A percentile compares a stretch with the other conserved stretches of the same genome.
Evolutionary conservation across 2,888 invertebrate genomes (phyloP).

Genomic region (Athripsodes cinereus): DNA sequence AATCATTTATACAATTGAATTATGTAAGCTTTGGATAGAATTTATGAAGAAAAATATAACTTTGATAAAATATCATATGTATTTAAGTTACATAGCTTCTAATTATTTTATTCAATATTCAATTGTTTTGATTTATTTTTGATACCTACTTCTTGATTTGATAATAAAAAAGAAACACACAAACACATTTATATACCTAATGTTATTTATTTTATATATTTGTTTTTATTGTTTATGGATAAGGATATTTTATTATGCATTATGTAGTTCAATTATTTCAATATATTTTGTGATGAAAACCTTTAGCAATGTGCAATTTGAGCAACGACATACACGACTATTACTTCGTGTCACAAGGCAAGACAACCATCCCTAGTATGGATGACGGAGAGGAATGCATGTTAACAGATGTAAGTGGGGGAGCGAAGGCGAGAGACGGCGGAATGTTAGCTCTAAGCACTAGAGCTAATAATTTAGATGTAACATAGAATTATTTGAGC

Average conservation of each 20-base stretch:
- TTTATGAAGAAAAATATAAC: too few species aligned
- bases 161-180: not conserved
- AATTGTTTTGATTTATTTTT: not conserved
- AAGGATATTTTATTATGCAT: not conserved
- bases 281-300: conserved; percentile 25
- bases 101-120: too few species aligned
- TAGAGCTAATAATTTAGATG: conserved; percentile 11
- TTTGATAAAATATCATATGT: too few species aligned
- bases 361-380: conserved; percentile 83
- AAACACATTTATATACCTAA: too few species aligned
- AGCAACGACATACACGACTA: conserved; percentile 77
- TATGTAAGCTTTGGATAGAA: too few species aligned
- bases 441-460: conserved; percentile 3
- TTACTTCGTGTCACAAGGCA: conserved; percentile 89
- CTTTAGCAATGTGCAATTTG: conserved; percentile 67
- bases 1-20: too few species aligned
- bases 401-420: conserved; percentile 71
- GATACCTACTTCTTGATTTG: not conserved
- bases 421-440: conserved; percentile 25
- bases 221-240: too few species aligned
- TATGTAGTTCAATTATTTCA: conserved; percentile 5
- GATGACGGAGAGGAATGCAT: conserved; percentile 86
- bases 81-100: too few species aligned
- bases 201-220: too few species aligned
- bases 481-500: too few species aligned